Evolutionary conservation across 1,140 invertebrate genomes (phyloP).

Genomic region (Battus philenor): DNA sequence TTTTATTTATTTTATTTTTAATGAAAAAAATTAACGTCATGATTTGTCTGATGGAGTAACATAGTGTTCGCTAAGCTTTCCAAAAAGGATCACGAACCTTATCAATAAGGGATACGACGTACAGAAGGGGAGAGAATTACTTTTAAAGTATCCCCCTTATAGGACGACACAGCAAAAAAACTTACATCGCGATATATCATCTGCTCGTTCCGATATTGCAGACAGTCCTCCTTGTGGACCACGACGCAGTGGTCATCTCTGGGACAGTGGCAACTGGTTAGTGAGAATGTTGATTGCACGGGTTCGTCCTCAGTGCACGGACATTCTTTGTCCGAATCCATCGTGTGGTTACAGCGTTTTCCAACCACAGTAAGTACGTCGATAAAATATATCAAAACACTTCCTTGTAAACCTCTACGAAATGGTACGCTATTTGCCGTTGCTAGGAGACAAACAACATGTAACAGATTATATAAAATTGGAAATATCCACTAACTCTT

Average conservation of each 20-base stretch:
- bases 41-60: too few species aligned
- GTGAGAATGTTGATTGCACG: conserved; percentile 3
- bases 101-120: too few species aligned
- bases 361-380: too few species aligned
- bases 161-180: neutral
- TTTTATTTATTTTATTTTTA: too few species aligned
- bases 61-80: too few species aligned
- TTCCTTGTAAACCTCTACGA: neutral
- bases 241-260: conserved; percentile 39
- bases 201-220: conserved; percentile 42
- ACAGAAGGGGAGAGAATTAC: too few species aligned
- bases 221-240: conserved; percentile 41
- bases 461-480: too few species aligned
- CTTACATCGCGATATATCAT: conserved; percentile 43
- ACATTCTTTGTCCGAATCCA: conserved; percentile 15
- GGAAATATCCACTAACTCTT: too few species aligned
- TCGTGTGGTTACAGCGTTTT: too few species aligned
- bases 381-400: conserved; percentile 3
- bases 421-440: conserved; percentile 24
- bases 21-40: too few species aligned
- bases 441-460: conserved; percentile 25
- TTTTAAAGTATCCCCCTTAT: too few species aligned
- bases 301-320: conserved; percentile 24
- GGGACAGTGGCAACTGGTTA: conserved; percentile 31
- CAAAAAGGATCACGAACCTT: too few species aligned